Evolutionary conservation across 2,888 invertebrate genomes (phyloP), one percentile per base, ranked within the genome.

Genomic region (Lepidonotus clava): DNA sequence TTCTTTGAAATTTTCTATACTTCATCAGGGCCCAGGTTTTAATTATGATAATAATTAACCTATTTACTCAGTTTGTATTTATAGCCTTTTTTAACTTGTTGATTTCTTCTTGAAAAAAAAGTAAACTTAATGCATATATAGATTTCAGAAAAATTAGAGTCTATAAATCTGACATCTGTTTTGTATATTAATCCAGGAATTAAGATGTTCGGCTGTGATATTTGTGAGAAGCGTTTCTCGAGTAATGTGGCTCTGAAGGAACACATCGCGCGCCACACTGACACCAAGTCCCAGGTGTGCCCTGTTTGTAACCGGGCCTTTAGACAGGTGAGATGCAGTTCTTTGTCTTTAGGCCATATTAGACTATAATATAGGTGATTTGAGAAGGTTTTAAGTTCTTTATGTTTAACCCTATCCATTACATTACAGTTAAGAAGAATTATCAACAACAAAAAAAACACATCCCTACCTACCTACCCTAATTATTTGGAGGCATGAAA

Each of bases 171-270:
- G 8, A 46, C 18, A 46, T 18, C 18, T 46, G 8, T 46, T 46
- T 46, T 8, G 46, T 46, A 46, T 18, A 2, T 11, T n/a, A 84
- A 87, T 89, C 18, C 89, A 93, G 93, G 93, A 46, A 91, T 92
- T 34, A 93, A 93, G 87, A 92, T 92, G 24, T 93, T 92, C 89
- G 91, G 90, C 51, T 93, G 93, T 89, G 87, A 89, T 34, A 88
- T 91, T 8, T 93, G 93, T 87, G 85, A 91, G 14, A 90, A 91
- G 83, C 91, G 91, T 71, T 93, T 93, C 89, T 92, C 93, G 61
- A 92, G 92, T 86, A 91, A 91, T 84, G 90, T 92, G 2, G 91
- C 92, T n/a, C 89, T 93, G 40, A 91, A 91, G 80, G 93, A 93
- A 87, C 93, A 93, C 88, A 88, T 90, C 83, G 89, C 92, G 5